Evolutionary conservation across 2,888 invertebrate genomes (phyloP).

Genomic region (Calameuta pallipes): DNA sequence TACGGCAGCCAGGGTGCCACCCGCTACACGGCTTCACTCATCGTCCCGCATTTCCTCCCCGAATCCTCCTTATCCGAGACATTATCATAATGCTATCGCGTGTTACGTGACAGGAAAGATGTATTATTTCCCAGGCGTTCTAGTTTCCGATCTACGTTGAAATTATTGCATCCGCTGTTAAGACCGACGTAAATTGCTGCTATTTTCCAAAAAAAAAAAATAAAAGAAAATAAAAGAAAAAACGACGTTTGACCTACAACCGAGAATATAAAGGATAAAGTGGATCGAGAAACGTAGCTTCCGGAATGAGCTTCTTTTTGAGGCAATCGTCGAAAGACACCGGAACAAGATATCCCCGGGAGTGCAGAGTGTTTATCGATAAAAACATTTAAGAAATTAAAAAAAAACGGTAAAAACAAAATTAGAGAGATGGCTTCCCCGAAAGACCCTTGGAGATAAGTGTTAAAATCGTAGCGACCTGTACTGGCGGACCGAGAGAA

Average conservation of each 20-base stretch:
- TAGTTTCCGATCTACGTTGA: constrained; percentile 40
- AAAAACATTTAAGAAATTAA: background rate
- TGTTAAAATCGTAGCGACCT: constrained; percentile 43
- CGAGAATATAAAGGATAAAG: background rate
- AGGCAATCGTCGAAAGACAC: background rate
- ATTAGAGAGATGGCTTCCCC: background rate
- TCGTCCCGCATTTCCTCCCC: constrained; percentile 52
- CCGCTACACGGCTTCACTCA: constrained; percentile 48
- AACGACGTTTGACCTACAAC: background rate
- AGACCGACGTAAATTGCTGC: constrained; percentile 42
- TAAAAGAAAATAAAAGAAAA: too few species aligned
- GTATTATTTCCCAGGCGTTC: constrained; percentile 49
- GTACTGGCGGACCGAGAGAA: constrained; percentile 40
- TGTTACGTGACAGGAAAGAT: constrained; percentile 61
- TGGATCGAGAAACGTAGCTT: background rate
- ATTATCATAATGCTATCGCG: constrained; percentile 62
- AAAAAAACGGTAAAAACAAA: background rate
- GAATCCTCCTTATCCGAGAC: constrained; percentile 58
- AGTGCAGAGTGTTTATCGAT: background rate
- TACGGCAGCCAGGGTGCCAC: background rate
- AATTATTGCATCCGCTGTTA: constrained; percentile 39
- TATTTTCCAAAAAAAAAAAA: background rate
- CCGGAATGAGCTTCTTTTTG: background rate
- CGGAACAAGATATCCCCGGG: background rate
- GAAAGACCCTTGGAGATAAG: constrained; percentile 15